Conservation (phyloP, 1,140 invertebrate species). For the Magallana gigas region DNA sequence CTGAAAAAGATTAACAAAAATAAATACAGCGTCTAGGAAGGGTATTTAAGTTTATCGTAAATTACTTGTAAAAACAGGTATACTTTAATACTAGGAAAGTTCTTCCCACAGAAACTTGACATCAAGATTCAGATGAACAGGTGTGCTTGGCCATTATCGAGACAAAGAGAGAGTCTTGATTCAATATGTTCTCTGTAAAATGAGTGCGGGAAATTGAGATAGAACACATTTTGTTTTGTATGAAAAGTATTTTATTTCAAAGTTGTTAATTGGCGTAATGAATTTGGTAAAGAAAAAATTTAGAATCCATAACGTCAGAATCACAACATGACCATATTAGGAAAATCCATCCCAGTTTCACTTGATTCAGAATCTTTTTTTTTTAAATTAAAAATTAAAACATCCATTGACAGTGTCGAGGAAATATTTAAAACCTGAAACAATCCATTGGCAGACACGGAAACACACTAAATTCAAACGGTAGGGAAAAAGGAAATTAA, state of each 20-base stretch:
- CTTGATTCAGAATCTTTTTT: background rate
- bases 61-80: constrained; percentile 55
- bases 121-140: constrained; percentile 29
- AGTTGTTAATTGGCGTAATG: background rate
- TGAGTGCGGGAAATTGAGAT: constrained; percentile 20
- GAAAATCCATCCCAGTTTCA: background rate
- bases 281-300: too few species aligned
- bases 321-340: background rate
- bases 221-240: constrained; percentile 23
- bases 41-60: constrained; percentile 62
- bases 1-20: constrained; percentile 68
- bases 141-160: constrained; percentile 14
- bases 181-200: constrained; percentile 38
- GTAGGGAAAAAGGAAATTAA: background rate
- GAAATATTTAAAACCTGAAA: too few species aligned
- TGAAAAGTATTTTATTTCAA: constrained; percentile 35
- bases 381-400: background rate
- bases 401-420: background rate
- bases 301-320: background rate
- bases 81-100: constrained; percentile 47
- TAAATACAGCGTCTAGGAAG: constrained; percentile 61
- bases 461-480: background rate
- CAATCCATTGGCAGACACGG: background rate
- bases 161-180: constrained; percentile 31
- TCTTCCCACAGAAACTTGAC: constrained; percentile 44